These are phyloP conservation scores for Pseudococcus longispinus DNA, from an alignment of 2,888 invertebrate species.

Conservation along the genomic window DNA sequence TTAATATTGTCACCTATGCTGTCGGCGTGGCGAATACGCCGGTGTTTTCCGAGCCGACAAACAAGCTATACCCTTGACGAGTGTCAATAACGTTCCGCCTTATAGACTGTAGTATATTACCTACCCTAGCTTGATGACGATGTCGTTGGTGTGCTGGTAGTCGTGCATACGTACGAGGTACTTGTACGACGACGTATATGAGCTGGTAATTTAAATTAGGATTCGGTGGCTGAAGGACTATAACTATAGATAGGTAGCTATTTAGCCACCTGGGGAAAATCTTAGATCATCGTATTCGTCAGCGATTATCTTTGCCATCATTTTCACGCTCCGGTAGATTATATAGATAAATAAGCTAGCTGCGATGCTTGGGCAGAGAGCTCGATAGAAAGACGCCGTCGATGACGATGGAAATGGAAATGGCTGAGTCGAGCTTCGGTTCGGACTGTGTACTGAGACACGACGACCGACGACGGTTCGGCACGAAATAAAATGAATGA, in stretches of 20 bases:
- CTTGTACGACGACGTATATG: background rate
- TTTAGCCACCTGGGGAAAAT: conserved; percentile 49
- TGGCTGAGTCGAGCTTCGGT: too few species aligned
- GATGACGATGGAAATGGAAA: background rate
- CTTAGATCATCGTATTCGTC: conserved; percentile 27
- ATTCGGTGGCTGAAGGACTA: background rate
- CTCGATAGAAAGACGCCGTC: background rate
- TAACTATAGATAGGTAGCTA: background rate
- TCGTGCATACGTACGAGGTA: background rate
- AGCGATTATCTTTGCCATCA: conserved; percentile 45
- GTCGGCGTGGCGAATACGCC: conserved; percentile 39
- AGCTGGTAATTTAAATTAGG: background rate
- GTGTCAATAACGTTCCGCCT: conserved; percentile 50
- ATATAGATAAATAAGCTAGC: background rate
- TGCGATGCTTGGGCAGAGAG: background rate
- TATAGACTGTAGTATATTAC: conserved; percentile 11
- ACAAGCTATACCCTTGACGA: conserved; percentile 20
- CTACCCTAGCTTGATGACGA: background rate
- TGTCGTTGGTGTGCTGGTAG: background rate
- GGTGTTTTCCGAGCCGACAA: conserved; percentile 30
- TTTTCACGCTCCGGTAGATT: conserved; percentile 37
- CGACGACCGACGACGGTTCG: background rate
- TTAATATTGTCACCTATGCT: conserved; percentile 54
- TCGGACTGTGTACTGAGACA: background rate
- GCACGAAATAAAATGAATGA: conserved; percentile 28